Percentiles rank a stretch among this genome's conserved stretches.
These are phyloP conservation scores for Mastomys coucha DNA, from an alignment of 2,113 vertebrate species.

Conservation along the genomic window DNA sequence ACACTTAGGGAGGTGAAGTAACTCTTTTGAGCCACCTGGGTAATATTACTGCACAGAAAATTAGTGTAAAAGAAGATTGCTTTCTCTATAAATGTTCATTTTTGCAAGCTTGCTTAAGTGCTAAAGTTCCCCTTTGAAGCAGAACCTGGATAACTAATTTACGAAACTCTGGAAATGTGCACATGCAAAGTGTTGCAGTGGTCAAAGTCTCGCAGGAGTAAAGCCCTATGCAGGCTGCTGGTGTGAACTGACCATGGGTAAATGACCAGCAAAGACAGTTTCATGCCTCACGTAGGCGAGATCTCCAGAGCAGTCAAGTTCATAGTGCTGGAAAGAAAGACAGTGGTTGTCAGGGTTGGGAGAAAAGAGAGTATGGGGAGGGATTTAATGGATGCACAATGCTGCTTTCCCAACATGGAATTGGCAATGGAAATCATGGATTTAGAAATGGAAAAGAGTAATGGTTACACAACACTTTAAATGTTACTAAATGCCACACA, in stretches of 20 bases:
- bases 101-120: slow-evolving; percentile 67
- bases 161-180: slow-evolving; percentile 27
- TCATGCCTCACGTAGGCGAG: background rate
- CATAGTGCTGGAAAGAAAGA: background rate
- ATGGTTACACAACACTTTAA: background rate
- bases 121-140: slow-evolving; percentile 54
- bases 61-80: slow-evolving; percentile 61
- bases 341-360: background rate
- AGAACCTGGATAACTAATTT: slow-evolving; percentile 18
- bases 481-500: background rate
- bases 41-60: slow-evolving; percentile 68
- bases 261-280: background rate
- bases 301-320: background rate
- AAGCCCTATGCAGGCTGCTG: background rate
- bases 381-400: background rate
- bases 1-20: slow-evolving; percentile 46
- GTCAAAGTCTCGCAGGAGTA: background rate
- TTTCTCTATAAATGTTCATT: slow-evolving; percentile 67
- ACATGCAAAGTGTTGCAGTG: background rate
- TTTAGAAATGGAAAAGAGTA: background rate
- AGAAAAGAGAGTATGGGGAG: background rate
- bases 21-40: slow-evolving; percentile 68
- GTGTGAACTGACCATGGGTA: slow-evolving; percentile 18
- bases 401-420: background rate
- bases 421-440: background rate